Evolutionary conservation across 2,797 vertebrate species (phyloP).

Genomic region (Cyprinella venusta): DNA sequence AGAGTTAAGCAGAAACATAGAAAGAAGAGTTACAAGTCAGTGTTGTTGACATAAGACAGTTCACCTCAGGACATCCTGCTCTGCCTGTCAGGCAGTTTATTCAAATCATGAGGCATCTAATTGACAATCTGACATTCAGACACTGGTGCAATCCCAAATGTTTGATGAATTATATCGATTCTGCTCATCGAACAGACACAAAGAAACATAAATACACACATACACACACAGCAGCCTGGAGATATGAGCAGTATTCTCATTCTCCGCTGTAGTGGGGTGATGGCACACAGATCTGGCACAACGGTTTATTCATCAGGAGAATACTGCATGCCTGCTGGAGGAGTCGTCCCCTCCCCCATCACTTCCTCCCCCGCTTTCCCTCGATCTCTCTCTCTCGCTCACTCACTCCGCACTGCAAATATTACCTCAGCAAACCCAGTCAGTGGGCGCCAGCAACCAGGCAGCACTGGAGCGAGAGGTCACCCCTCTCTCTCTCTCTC

Average conservation of each 20-base stretch:
- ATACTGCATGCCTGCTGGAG: conserved; percentile 46
- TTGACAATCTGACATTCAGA: conserved; percentile 8
- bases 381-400: not conserved
- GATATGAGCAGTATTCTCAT: conserved; percentile 25
- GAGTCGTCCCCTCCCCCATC: conserved; percentile 37
- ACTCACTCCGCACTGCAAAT: conserved; percentile 29
- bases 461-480: conserved; percentile 23
- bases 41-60: conserved; percentile 25
- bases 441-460: conserved; percentile 7
- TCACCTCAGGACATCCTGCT: conserved; percentile 7
- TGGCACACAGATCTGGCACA: conserved; percentile 45
- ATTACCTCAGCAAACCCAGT: conserved; percentile 46
- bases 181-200: conserved; percentile 15
- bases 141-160: not conserved
- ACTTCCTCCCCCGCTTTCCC: conserved; percentile 39
- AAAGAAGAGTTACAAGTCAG: not conserved
- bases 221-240: not conserved
- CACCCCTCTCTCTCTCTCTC: conserved; percentile 7
- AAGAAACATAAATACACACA: conserved; percentile 7
- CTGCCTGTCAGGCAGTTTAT: conserved; percentile 4
- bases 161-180: conserved; percentile 16
- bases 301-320: conserved; percentile 41
- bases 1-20: conserved; percentile 6
- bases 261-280: conserved; percentile 17
- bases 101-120: conserved; percentile 17